Base-by-base conservation (phyloP, 1,140 invertebrate genomes). In the Nasonia vitripennis region DNA sequence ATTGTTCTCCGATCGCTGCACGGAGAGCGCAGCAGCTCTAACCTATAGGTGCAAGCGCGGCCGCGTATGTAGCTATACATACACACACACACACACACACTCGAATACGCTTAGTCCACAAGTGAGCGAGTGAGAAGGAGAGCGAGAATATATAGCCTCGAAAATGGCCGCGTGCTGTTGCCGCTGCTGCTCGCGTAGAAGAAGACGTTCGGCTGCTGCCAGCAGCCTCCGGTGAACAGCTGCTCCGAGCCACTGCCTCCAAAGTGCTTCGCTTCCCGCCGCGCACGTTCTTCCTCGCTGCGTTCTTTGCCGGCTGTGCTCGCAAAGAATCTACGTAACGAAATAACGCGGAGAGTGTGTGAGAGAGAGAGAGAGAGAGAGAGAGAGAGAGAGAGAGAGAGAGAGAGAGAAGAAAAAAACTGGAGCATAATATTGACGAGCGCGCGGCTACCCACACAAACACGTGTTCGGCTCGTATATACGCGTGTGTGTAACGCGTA, bases 401-500 rank as follows among this genome's bases (percentile, higher is more conserved):
- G 12, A 51, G 48, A 17, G 17, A 55, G 51, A 55, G 51, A 7
- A 62, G 7, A 62, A 62, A 45, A 62, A 7, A 62, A 62, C 20
- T 20, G 55, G 86, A 87, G 87, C 31, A 41, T 75, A 75, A 84
- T 87, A 87, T 88, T 88, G 83, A 84, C 86, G 81, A 85, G 81
- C 45, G 74, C 45, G 78, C 78, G 55, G 34, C 67, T 62, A 62
- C 55, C 20, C 55, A 62, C 17, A 62, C 20, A 62, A 62, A 62
- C 55, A 55, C 78, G 51, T 48, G 74, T 48, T 48, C 23, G n/a
- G 17, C 17, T n/a, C 0, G 55, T 62, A n/a, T 62, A n/a, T 62
- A 20, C 17, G 17, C 51, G 17, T 55, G 17, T 55, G 12, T 14
- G 12, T 2, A 27, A 14, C 41, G 70, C 48, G 68, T 41, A 55